phyloP scores from a whole-genome alignment of 2,113 vertebrate species.

The Ptilorrhoa leucosticta region DNA sequence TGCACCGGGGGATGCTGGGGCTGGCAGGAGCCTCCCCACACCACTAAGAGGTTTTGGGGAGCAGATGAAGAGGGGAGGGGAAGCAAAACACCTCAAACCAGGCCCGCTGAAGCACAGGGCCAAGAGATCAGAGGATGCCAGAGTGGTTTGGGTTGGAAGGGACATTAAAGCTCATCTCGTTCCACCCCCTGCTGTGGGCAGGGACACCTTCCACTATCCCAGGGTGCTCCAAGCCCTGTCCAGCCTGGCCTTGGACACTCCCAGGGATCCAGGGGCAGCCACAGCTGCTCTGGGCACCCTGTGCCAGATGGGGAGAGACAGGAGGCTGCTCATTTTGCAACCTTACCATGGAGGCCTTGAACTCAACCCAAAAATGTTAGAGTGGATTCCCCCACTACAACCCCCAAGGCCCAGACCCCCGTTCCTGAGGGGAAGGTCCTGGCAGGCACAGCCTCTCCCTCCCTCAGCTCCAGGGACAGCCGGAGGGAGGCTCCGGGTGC shows the following conservation, averaged over 20 bases:
- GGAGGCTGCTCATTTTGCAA: not conserved
- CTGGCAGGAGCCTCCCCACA: not conserved
- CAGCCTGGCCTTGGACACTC: not conserved
- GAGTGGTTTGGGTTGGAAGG: not conserved
- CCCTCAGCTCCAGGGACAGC: not conserved
- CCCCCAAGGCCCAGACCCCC: not conserved
- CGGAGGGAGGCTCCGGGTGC: fast-evolving
- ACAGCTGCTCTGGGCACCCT: not conserved
- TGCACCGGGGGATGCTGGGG: fast-evolving
- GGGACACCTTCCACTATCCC: not conserved
- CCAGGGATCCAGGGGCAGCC: not conserved
- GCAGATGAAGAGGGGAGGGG: not conserved
- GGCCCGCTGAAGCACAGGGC: not conserved
- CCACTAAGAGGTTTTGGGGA: not conserved
- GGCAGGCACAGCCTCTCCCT: fast-evolving
- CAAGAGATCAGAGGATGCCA: not conserved
- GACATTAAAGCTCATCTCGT: not conserved
- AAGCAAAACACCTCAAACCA: not conserved
- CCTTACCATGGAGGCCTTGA: not conserved
- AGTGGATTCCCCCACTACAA: not conserved
- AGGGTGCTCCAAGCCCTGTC: fast-evolving
- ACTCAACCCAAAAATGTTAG: not conserved
- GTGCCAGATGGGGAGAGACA: not conserved
- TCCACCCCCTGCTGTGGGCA: not conserved
- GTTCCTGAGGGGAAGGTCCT: fast-evolving